Percentiles rank a stretch among this genome's conserved stretches.
These are phyloP conservation scores for Pseudomyrmex concolor DNA, from an alignment of 1,140 invertebrate genomes.

Conservation along the genomic window DNA sequence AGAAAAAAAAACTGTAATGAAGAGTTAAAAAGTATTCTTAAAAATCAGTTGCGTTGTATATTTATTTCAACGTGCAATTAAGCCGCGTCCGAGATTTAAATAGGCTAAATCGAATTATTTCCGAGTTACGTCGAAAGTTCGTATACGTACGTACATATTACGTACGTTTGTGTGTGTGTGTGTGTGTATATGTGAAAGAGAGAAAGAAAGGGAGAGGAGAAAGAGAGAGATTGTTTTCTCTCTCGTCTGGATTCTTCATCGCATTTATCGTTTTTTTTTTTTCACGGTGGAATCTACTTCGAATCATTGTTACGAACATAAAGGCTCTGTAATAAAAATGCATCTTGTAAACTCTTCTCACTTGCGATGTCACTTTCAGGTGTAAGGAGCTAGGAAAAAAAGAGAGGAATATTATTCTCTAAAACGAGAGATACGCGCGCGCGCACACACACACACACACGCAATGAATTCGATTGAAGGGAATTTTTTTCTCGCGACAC, in stretches of 20 bases:
- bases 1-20: conserved; percentile 51
- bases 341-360: conserved; percentile 61
- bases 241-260: not conserved
- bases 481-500: not conserved
- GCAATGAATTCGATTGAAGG: not conserved
- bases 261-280: conserved; percentile 22
- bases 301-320: conserved; percentile 18
- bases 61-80: conserved; percentile 50
- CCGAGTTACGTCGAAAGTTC: conserved; percentile 1
- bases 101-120: not conserved
- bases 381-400: conserved; percentile 21
- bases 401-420: not conserved
- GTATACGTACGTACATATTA: not conserved
- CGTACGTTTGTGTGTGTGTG: not conserved
- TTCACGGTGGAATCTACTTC: conserved; percentile 8
- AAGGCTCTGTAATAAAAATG: conserved; percentile 63
- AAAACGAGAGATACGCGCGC: not conserved
- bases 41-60: conserved; percentile 54
- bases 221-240: not conserved
- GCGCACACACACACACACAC: too few species aligned
- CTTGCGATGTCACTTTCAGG: conserved; percentile 70
- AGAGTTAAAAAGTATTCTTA: conserved; percentile 64
- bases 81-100: conserved; percentile 33
- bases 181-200: not conserved
- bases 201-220: not conserved